phyloP scores from a whole-genome alignment of 1,140 invertebrate species.

The Cardiocondyla obscurior region DNA sequence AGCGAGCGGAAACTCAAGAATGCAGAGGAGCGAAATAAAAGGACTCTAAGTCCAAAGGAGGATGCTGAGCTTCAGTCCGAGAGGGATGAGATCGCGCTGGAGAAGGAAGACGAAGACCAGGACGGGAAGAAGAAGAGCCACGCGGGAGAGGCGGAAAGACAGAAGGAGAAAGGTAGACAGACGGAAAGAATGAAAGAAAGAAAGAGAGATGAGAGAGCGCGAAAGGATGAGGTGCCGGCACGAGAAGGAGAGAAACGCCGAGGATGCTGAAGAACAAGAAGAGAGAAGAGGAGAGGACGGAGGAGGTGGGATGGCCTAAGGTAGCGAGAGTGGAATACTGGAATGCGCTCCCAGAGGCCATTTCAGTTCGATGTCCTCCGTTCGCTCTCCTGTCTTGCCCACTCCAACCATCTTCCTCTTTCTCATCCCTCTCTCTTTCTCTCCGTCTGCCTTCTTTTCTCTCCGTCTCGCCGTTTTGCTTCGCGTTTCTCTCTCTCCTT shows the following conservation, averaged over 20 bases:
- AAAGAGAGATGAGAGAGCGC: background rate
- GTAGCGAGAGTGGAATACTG: constrained; percentile 81
- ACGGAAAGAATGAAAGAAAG: background rate
- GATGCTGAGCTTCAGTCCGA: constrained; percentile 61
- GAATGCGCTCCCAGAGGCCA: constrained; percentile 80
- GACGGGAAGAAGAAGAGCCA: constrained; percentile 29
- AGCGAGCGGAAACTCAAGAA: constrained; percentile 73
- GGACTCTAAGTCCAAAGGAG: constrained; percentile 67
- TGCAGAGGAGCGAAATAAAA: constrained; percentile 75
- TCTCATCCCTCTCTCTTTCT: constrained; percentile 43
- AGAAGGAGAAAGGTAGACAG: background rate
- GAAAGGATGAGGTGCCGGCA: constrained; percentile 11
- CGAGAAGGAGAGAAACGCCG: constrained; percentile 47
- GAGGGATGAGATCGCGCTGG: constrained; percentile 59
- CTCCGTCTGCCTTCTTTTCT: constrained; percentile 51
- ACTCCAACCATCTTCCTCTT: constrained; percentile 60
- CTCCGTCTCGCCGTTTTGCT: constrained; percentile 30
- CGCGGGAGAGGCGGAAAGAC: constrained; percentile 20
- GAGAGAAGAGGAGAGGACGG: constrained; percentile 7
- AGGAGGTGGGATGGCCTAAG: constrained; percentile 68
- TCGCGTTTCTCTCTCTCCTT: background rate
- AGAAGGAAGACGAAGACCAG: constrained; percentile 25
- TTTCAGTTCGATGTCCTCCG: constrained; percentile 84
- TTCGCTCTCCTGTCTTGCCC: constrained; percentile 74
- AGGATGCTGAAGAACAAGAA: constrained; percentile 44